Base-by-base conservation (phyloP, 2,888 invertebrate species). In the Drosophila infuscata region DNA sequence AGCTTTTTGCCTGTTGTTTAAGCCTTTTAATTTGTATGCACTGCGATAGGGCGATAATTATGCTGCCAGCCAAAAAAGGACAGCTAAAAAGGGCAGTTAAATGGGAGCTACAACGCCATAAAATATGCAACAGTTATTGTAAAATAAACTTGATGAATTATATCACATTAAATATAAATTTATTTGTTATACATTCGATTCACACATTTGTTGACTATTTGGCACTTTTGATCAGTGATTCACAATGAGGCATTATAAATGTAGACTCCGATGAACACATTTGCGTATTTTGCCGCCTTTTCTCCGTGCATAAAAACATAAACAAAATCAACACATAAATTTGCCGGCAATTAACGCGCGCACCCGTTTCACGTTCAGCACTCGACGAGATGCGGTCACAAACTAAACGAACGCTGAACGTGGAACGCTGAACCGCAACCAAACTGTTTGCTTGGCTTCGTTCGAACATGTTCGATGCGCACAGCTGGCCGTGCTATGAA, bases 41-140 rank as follows among this genome's bases (percentile, higher is more conserved):
- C 48, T 74, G 73, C 63, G 90, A 90, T 90, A 88, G 79, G 68
- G 75, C 78, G 78, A 72, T 85, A 79, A 86, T 86, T 90, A 88
- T 80, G 62, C 70, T 46, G 65, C 56, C 36, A 59, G 53, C 32
- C 20, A 63, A 62, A 64, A 56, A 33, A 54, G 65, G 2, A 15
- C 46, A 2, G 1, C 52, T 67, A 25, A 32, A 33, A 11, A 56
- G 20, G 20, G 33, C 48, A 15, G n/a, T 33, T 11, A 33, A 20
- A 12, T 29, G n/a, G 9, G 1, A 12, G 25, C 32, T 58, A 20
- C 67, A 61, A 62, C 53, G 62, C 78, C 74, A 76, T 79, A 58
- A 75, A 80, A 73, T 70, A 79, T 83, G 74, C 79, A 81, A 71
- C 71, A 73, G 60, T 60, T 41, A 8, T 30, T 12, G 17, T 15